Conservation (phyloP, 37 sponge, comb jelly and placozoan species). For the Spongilla lacustris region DNA sequence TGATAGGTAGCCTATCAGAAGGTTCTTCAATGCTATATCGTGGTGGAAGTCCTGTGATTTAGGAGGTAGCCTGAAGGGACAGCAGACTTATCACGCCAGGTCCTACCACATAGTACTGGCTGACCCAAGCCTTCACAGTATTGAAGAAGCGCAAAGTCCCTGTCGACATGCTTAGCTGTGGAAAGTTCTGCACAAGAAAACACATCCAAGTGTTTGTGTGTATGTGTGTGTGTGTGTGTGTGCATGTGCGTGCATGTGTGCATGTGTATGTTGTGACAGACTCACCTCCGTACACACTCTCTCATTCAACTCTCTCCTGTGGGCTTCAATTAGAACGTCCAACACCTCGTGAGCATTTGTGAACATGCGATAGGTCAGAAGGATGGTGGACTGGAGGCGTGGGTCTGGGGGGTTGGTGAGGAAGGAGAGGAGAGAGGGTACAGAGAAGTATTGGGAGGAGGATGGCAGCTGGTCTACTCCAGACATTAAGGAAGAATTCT, state of each 20-base stretch:
- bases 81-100: background rate
- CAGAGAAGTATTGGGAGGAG: slow-evolving; percentile 27
- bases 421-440: slow-evolving; percentile 39
- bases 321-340: slow-evolving; percentile 53
- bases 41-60: slow-evolving; percentile 64
- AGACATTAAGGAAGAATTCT: no score
- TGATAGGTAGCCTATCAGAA: slow-evolving; percentile 41
- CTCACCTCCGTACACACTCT: slow-evolving; percentile 7
- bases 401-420: slow-evolving; percentile 59
- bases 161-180: slow-evolving; percentile 13
- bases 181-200: background rate
- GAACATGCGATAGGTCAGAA: slow-evolving; percentile 72
- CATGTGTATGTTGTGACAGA: background rate
- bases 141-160: slow-evolving; percentile 56
- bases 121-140: slow-evolving; percentile 59
- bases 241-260: background rate
- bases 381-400: slow-evolving; percentile 56
- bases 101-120: slow-evolving; percentile 56
- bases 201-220: no score
- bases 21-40: slow-evolving; percentile 54
- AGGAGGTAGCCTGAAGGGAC: no score
- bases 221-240: background rate
- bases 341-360: slow-evolving; percentile 70
- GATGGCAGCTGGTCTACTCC: background rate
- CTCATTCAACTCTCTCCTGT: slow-evolving; percentile 32